A percentile compares a stretch with the other conserved stretches of the same genome.
phyloP scores from a whole-genome alignment of 2,888 invertebrate species.

The Cephus nigrinus region DNA sequence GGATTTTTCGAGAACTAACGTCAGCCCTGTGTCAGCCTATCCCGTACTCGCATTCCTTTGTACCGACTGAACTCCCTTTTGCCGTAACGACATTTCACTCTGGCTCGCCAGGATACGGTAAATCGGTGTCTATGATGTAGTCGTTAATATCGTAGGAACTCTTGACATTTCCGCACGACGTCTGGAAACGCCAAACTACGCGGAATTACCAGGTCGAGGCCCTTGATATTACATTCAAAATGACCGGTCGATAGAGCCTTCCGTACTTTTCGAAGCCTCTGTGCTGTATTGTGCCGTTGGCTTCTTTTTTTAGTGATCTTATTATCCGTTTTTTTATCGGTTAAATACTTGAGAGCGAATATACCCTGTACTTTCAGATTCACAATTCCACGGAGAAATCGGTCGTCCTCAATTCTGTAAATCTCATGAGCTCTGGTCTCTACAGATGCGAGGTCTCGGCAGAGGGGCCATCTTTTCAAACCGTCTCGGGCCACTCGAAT shows the following conservation, averaged over 20 bases:
- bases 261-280: not conserved
- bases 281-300: not conserved
- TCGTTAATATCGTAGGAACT: not conserved
- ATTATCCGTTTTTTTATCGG: not conserved
- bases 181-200: not conserved
- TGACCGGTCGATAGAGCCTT: not conserved
- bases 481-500: slow-evolving; percentile 79
- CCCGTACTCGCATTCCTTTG: not conserved
- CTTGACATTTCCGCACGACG: not conserved
- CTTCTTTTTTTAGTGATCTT: not conserved
- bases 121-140: not conserved
- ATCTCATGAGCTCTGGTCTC: slow-evolving; percentile 77
- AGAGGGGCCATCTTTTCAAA: slow-evolving; percentile 81
- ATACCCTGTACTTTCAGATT: slow-evolving; percentile 65
- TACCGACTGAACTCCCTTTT: not conserved
- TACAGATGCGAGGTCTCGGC: slow-evolving; percentile 85
- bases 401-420: slow-evolving; percentile 76
- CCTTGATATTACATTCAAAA: not conserved
- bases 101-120: not conserved
- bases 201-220: not conserved
- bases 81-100: not conserved
- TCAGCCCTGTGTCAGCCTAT: not conserved
- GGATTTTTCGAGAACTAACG: not conserved
- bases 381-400: slow-evolving; percentile 76
- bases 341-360: not conserved